Percentiles rank a stretch among this genome's conserved stretches.
Evolutionary conservation across 2,797 vertebrate genomes (phyloP).

Genomic region (Lutjanus argentimaculatus): DNA sequence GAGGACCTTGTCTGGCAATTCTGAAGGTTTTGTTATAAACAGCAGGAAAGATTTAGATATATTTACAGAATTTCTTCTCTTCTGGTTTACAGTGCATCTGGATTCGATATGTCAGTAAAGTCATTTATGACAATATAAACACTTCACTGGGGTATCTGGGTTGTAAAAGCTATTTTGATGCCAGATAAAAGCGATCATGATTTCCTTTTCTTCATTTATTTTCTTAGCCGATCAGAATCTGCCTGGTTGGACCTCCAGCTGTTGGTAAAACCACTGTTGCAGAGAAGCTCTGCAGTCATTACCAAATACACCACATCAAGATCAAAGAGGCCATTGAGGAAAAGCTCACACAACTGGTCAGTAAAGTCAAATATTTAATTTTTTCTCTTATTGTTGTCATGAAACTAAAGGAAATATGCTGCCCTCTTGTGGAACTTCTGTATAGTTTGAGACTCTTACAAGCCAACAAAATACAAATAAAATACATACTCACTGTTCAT

Average conservation of each 20-base stretch:
- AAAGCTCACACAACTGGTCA: slow-evolving; percentile 89
- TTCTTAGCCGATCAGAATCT: slow-evolving; percentile 91
- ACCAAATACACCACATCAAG: slow-evolving; percentile 90
- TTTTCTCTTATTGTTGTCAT: not conserved
- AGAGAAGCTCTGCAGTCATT: slow-evolving; percentile 87
- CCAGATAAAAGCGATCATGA: not conserved
- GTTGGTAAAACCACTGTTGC: slow-evolving; percentile 92
- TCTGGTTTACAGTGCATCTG: not conserved
- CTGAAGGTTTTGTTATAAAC: not conserved
- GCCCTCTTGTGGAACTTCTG: slow-evolving; percentile 45
- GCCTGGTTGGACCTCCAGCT: slow-evolving; percentile 91
- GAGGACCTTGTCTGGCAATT: not conserved
- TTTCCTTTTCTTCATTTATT: slow-evolving; percentile 9
- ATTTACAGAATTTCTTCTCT: not conserved
- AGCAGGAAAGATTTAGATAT: not conserved
- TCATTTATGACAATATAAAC: not conserved
- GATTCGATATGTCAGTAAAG: not conserved
- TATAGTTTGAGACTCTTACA: not conserved
- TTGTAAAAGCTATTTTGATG: not conserved
- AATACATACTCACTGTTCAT: not conserved
- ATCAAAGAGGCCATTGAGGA: slow-evolving; percentile 86
- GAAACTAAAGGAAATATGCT: not conserved
- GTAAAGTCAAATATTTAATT: slow-evolving; percentile 52
- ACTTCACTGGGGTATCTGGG: not conserved
- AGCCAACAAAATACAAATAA: not conserved